These are phyloP conservation scores for Nomada flava DNA, from an alignment of 2,888 invertebrate species.

Conservation along the genomic window DNA sequence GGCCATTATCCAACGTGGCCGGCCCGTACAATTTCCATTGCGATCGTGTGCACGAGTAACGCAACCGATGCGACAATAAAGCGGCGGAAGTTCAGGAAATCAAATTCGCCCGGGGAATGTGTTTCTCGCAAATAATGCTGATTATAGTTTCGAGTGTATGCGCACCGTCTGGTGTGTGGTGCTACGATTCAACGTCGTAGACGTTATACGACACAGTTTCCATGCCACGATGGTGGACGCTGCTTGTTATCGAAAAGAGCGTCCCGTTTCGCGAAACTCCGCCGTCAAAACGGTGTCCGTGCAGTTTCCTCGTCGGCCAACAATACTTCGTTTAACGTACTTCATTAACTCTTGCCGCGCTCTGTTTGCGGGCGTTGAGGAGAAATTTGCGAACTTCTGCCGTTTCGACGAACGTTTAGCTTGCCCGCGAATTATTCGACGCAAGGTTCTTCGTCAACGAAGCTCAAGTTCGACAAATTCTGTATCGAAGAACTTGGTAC, in stretches of 20 bases:
- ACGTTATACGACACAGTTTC: constrained; percentile 14
- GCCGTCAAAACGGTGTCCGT: not conserved
- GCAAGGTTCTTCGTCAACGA: not conserved
- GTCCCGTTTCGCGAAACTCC: constrained; percentile 1
- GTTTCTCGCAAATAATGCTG: constrained; percentile 42
- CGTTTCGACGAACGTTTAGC: not conserved
- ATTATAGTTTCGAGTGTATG: constrained; percentile 41
- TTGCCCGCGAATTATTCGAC: not conserved
- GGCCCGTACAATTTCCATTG: constrained; percentile 59
- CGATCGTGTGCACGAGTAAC: constrained; percentile 56
- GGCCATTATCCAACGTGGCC: constrained; percentile 62
- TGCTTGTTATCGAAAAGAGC: constrained; percentile 15
- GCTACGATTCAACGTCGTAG: constrained; percentile 6
- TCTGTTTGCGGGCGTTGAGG: not conserved
- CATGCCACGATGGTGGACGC: constrained; percentile 3
- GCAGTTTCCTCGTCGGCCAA: not conserved
- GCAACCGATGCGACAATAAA: constrained; percentile 57
- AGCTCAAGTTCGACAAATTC: too few relatives aligned
- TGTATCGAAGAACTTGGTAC: too few relatives aligned
- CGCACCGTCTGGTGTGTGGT: not conserved
- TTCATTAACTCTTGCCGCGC: constrained; percentile 5
- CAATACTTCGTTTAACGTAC: constrained; percentile 10
- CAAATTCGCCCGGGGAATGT: constrained; percentile 55
- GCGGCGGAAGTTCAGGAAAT: constrained; percentile 65
- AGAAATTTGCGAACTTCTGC: not conserved